Percentiles rank a stretch among this genome's conserved stretches.
phyloP scores from a whole-genome alignment of 92 coral and sea anemone species.

The Scolanthus callimorphus region DNA sequence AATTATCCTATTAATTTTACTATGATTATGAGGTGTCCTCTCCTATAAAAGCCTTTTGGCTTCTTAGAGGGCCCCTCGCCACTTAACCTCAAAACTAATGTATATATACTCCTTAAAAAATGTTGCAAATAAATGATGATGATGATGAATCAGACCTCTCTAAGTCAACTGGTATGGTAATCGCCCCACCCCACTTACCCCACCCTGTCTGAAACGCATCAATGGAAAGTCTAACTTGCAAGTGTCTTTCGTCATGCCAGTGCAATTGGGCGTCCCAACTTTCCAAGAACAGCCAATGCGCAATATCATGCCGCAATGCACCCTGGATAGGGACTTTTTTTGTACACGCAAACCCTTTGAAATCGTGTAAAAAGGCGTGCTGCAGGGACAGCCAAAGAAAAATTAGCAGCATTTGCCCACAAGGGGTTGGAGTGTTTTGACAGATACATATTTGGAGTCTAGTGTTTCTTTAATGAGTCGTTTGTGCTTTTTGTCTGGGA shows the following conservation, averaged over 20 bases:
- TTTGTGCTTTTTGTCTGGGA: conserved; percentile 16
- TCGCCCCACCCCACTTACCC: too few species aligned
- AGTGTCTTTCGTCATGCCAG: conserved; percentile 29
- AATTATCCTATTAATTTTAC: too few species aligned
- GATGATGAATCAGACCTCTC: not conserved
- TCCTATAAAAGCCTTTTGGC: too few species aligned
- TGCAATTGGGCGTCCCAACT: conserved; percentile 14
- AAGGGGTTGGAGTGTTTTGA: conserved; percentile 25
- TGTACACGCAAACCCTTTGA: too few species aligned
- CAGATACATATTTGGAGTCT: not conserved
- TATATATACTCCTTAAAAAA: too few species aligned
- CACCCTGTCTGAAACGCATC: conserved; percentile 21
- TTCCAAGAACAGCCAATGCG: conserved; percentile 36
- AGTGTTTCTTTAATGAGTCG: conserved; percentile 17
- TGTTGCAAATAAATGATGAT: too few species aligned
- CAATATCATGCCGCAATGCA: conserved; percentile 18
- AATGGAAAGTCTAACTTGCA: conserved; percentile 14
- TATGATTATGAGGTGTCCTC: too few species aligned
- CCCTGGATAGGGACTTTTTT: not conserved
- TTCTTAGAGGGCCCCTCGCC: too few species aligned
- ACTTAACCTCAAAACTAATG: too few species aligned
- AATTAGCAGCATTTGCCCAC: conserved; percentile 38
- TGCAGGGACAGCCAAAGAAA: conserved; percentile 11
- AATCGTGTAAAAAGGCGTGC: not conserved
- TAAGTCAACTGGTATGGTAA: too few species aligned